phyloP scores from a whole-genome alignment of 2,113 vertebrate species.

The Equus quagga region DNA sequence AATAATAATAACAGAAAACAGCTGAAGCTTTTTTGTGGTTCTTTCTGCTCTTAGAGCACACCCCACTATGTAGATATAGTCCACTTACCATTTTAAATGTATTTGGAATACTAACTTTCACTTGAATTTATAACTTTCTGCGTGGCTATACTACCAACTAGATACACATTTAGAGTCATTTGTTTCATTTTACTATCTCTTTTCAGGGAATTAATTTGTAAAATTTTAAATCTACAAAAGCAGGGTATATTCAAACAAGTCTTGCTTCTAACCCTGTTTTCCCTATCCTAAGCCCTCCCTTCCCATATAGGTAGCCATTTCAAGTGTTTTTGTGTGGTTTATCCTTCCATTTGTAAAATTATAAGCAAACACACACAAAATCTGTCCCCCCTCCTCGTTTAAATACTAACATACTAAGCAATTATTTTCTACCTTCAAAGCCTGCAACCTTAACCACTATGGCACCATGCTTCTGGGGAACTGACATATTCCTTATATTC shows the following conservation, averaged over 20 bases:
- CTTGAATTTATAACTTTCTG: not conserved
- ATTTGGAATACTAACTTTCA: not conserved
- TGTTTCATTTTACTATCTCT: slow-evolving; percentile 25
- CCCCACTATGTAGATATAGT: not conserved
- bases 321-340: not conserved
- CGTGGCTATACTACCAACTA: not conserved
- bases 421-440: slow-evolving; percentile 8
- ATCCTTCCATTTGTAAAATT: not conserved
- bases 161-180: not conserved
- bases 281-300: not conserved
- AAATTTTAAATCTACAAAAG: not conserved
- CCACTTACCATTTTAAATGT: not conserved
- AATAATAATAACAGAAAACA: not conserved
- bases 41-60: not conserved
- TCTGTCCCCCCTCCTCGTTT: not conserved
- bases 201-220: not conserved
- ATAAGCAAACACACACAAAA: not conserved
- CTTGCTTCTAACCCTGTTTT: not conserved
- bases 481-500: not conserved
- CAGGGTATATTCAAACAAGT: slow-evolving; percentile 35
- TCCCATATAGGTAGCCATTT: not conserved
- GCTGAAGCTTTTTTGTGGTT: not conserved
- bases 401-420: not conserved
- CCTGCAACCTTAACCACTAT: not conserved
- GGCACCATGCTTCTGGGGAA: not conserved